Conservation (phyloP, 2,888 invertebrate genomes). For the Piscicola geometra region DNA sequence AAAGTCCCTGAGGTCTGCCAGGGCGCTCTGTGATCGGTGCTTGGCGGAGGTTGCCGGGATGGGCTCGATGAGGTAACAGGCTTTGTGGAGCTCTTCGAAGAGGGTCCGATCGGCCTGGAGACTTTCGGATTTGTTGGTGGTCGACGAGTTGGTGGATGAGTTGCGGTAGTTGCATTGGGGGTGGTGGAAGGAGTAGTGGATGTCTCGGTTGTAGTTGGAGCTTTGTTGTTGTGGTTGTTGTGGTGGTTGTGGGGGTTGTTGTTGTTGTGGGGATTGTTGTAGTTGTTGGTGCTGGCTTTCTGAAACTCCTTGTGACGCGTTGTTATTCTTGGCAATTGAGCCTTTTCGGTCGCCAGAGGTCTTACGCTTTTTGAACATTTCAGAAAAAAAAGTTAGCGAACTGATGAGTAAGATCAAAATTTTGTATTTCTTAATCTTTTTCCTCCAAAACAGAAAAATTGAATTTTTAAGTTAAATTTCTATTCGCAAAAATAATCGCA, state of each 20-base stretch:
- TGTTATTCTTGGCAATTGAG: constrained; percentile 17
- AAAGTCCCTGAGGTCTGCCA: background rate
- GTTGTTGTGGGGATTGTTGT: no score
- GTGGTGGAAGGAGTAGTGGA: constrained; percentile 1
- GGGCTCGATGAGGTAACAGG: constrained; percentile 26
- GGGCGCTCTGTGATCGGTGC: constrained; percentile 1
- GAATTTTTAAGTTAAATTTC: background rate
- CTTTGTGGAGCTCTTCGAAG: constrained; percentile 28
- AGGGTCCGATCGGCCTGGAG: background rate
- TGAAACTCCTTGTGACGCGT: constrained; percentile 11
- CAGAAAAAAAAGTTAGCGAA: background rate
- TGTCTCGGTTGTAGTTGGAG: background rate
- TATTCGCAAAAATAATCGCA: background rate
- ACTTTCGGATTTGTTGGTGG: background rate
- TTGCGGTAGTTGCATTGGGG: background rate
- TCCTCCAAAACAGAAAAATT: no score
- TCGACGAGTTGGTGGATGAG: background rate
- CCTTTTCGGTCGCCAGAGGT: constrained; percentile 21
- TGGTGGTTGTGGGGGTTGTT: background rate
- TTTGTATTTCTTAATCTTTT: no score
- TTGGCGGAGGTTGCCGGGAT: background rate
- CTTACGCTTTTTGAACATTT: constrained; percentile 32
- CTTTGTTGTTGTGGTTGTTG: background rate
- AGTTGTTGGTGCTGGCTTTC: background rate
- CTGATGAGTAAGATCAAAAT: background rate